phyloP scores from a whole-genome alignment of 1,140 invertebrate genomes.

The Drosophila takahashii region DNA sequence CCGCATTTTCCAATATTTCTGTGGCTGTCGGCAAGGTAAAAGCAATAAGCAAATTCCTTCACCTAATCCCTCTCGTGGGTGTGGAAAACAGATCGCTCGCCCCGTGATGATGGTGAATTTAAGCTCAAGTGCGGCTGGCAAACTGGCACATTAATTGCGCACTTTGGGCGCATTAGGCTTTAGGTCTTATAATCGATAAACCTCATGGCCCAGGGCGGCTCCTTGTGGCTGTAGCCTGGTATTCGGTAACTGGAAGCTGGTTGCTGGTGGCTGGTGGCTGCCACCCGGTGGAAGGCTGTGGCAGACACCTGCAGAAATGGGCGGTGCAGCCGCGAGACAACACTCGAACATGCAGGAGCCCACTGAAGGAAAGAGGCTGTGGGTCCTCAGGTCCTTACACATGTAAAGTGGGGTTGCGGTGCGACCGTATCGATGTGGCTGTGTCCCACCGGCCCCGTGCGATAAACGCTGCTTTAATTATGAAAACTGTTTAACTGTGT shows the following conservation, averaged over 20 bases:
- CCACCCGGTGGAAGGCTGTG: not conserved
- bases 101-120: slow-evolving; percentile 28
- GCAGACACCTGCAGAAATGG: slow-evolving; percentile 45
- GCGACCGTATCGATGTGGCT: slow-evolving; percentile 14
- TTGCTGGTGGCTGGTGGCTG: not conserved
- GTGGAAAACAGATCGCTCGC: not conserved
- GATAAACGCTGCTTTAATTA: slow-evolving; percentile 47
- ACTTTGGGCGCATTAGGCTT: slow-evolving; percentile 58
- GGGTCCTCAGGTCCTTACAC: slow-evolving; percentile 11
- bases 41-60: slow-evolving; percentile 29
- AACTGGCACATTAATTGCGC: slow-evolving; percentile 72
- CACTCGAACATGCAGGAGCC: slow-evolving; percentile 51
- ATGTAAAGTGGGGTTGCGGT: slow-evolving; percentile 15
- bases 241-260: not conserved
- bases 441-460: slow-evolving; percentile 27
- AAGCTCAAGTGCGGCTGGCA: slow-evolving; percentile 39
- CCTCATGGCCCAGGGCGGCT: slow-evolving; percentile 36
- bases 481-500: slow-evolving; percentile 32
- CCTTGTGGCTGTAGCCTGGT: slow-evolving; percentile 3
- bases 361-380: slow-evolving; percentile 7
- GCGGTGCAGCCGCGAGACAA: slow-evolving; percentile 30
- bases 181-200: slow-evolving; percentile 76
- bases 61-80: slow-evolving; percentile 1
- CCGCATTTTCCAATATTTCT: not conserved
- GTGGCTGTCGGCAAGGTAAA: slow-evolving; percentile 1